Base-by-base conservation (phyloP, 2,113 vertebrate genomes). In the Opisthocomus hoazin region DNA sequence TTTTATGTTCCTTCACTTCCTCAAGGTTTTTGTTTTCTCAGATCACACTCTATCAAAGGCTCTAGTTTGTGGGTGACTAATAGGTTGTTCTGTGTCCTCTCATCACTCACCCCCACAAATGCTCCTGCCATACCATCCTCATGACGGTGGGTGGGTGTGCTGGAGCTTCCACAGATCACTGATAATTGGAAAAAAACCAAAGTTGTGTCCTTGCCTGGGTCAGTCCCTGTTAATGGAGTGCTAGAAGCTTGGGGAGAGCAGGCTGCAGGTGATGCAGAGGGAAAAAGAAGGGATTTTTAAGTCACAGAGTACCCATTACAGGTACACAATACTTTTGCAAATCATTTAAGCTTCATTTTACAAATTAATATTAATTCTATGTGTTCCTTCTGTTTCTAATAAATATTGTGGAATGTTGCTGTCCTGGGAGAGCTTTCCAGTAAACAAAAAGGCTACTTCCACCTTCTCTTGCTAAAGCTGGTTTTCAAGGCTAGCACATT, bases 371-470 rank as follows among this genome's bases (percentile, higher is more conserved):
- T 20, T 41, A 1, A 39, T 69, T 92, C 87, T 46, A 53, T 36
- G 8, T 93, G 70, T 60, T 95, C 17, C 37, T 22, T 89, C 60
- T 60, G 6, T 82, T 91, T 27, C 65, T 84, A 64, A 91, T 84
- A 93, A 90, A 90, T 68, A 94, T 36, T 96, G 48, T 27, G 91
- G 66, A 53, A 16, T 71, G 69, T 46, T 63, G 56, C 57, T 91
- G 53, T 61, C 53, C 69, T 73, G 51, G 43, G 74, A 87, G 63
- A 92, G 66, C 19, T 92, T 96, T 84, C 60, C 75, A 70, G 84
- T 89, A 94, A 96, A 88, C 84, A 92, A 70, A 94, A 73, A 94
- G 57, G 45, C 15, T 56, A 41, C 70, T 80, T 93, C 26, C 36
- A 54, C 34, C 32, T 56, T 79, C 56, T 23, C 34, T 78, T 90